Evolutionary conservation across 2,113 vertebrate genomes (phyloP).

Genomic region (Polypterus bichir): DNA sequence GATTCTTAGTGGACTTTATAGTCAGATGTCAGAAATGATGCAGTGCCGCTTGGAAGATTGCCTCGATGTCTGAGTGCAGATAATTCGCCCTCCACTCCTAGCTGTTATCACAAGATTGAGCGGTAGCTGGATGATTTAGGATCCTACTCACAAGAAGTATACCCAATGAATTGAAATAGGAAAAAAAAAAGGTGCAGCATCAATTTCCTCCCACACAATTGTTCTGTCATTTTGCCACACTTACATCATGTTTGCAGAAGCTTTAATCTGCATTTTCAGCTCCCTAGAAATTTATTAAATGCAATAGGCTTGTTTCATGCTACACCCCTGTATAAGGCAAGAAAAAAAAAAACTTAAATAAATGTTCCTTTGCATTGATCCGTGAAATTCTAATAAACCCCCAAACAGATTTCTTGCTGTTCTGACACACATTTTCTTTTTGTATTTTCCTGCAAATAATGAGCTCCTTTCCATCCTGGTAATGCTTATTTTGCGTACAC

Average conservation of each 20-base stretch:
- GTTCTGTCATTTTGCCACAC: slow-evolving; percentile 28
- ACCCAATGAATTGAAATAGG: slow-evolving; percentile 24
- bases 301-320: slow-evolving; percentile 16
- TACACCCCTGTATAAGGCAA: slow-evolving; percentile 13
- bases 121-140: slow-evolving; percentile 11
- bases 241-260: slow-evolving; percentile 30
- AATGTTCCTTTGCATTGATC: slow-evolving; percentile 36
- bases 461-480: slow-evolving; percentile 32
- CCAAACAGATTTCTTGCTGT: slow-evolving; percentile 25
- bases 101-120: slow-evolving; percentile 11
- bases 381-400: slow-evolving; percentile 38
- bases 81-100: slow-evolving; percentile 20
- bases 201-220: slow-evolving; percentile 27
- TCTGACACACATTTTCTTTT: slow-evolving; percentile 30
- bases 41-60: slow-evolving; percentile 5
- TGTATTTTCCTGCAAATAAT: slow-evolving; percentile 35
- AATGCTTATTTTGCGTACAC: slow-evolving; percentile 25
- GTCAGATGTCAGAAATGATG: slow-evolving; percentile 7
- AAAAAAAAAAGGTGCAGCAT: slow-evolving; percentile 18
- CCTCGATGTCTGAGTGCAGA: slow-evolving; percentile 11
- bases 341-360: slow-evolving; percentile 30
- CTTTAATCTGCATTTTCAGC: slow-evolving; percentile 24
- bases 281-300: slow-evolving; percentile 25
- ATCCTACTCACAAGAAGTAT: slow-evolving; percentile 18
- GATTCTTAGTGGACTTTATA: slow-evolving; percentile 5